phyloP scores from a whole-genome alignment of 1,140 invertebrate genomes.

The Trichonephila clavipes region DNA sequence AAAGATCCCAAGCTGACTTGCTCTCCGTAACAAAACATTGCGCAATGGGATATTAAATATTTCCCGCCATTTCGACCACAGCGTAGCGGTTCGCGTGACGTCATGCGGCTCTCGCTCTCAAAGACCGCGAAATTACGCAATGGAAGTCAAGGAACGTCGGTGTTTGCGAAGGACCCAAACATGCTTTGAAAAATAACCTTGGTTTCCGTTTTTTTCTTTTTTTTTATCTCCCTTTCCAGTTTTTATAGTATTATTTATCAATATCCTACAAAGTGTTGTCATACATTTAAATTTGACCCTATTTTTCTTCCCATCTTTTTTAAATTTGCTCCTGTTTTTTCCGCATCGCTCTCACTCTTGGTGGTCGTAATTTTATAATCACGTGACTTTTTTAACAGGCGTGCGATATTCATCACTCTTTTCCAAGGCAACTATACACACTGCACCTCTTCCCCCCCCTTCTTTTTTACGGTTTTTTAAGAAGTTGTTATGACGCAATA shows the following conservation, averaged over 20 bases:
- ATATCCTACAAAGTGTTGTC: neutral
- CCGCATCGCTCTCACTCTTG: neutral
- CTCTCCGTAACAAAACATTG: constrained; percentile 15
- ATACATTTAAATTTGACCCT: constrained; percentile 38
- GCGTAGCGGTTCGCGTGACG: constrained; percentile 43
- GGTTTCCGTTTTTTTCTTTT: constrained; percentile 15
- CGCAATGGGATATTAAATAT: constrained; percentile 18
- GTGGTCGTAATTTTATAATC: constrained; percentile 41
- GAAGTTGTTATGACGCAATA: constrained; percentile 47
- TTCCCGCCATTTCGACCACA: constrained; percentile 64
- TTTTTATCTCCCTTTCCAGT: constrained; percentile 41
- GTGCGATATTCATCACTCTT: constrained; percentile 52
- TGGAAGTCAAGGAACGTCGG: constrained; percentile 61
- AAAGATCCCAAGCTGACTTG: neutral
- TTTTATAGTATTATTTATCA: constrained; percentile 60
- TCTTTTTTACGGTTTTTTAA: neutral
- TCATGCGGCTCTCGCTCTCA: neutral
- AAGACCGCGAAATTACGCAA: constrained; percentile 60
- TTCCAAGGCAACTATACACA: constrained; percentile 40
- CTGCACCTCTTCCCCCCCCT: neutral
- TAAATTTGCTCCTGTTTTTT: constrained; percentile 4
- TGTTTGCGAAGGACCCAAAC: constrained; percentile 28
- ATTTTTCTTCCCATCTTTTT: constrained; percentile 15
- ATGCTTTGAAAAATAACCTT: constrained; percentile 55
- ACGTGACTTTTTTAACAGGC: constrained; percentile 50